Evolutionary conservation across 2,113 vertebrate species (phyloP), one percentile per base, ranked within the genome.

Genomic region (Malaclemys terrapin): DNA sequence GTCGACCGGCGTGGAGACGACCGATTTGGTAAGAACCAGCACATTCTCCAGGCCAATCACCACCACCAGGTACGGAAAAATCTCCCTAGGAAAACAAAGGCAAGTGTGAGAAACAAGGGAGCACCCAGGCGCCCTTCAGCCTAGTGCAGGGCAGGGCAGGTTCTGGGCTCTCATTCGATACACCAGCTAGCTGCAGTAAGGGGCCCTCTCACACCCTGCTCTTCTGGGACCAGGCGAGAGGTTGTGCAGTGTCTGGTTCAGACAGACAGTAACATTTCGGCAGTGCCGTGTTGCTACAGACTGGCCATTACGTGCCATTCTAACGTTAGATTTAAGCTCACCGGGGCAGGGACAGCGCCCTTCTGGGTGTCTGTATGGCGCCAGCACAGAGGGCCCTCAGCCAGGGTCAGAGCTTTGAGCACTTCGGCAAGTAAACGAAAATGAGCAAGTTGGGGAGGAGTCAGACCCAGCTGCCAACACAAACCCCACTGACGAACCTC

Each of bases 31-130:
- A 97, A 99, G 99, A 47, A 99, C 99, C 93, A 99, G 69, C 85
- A 99, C 99, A 0, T 99, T 99, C 98, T 99, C 99, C 24, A 99
- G 94, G 82, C 99, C 99, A 1, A 99, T 99, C 53, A 99, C 99
- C 14, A 99, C 99, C 94, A 99, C 99, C 80, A 99, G 98, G 96
- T 99, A 99, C 0, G 99, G 99, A 86, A 99, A 99, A 62, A 99
- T 99, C 98, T 99, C 99, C 2, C 99, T 99, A 80, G 2, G 25
- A 95, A 90, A 84, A 91, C 2, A 87, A 14, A 95, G 65, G 4
- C 87, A 76, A 24, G 50, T 8, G 1, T n/a, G 52, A 90, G 76
- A 89, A 35, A 75, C 35, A 17, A 82, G 81, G 80, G 65, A 47
- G 89, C 25, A 45, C 82, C 54, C 14, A 56, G 1, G 4, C 1